A percentile compares a stretch with the other conserved stretches of the same genome.
Conservation (phyloP, 2,888 invertebrate species). For the Protophormia terraenovae region DNA sequence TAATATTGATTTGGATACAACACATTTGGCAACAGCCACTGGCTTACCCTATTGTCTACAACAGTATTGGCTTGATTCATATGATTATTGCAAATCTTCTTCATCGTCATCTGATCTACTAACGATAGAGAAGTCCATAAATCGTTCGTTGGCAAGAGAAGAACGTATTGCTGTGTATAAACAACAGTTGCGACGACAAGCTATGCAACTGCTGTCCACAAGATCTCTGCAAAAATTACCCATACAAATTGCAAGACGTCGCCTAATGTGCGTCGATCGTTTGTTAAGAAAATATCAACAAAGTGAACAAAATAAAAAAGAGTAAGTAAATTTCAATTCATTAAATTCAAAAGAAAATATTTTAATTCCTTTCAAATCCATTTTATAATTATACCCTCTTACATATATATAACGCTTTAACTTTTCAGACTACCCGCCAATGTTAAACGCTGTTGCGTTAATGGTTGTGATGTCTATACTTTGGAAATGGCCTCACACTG, state of each 20-base stretch:
- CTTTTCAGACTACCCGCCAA: slow-evolving; percentile 65
- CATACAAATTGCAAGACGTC: slow-evolving; percentile 74
- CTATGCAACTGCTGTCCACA: slow-evolving; percentile 78
- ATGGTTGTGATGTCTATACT: slow-evolving; percentile 75
- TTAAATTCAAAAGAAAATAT: too few species aligned
- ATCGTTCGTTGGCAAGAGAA: slow-evolving; percentile 74
- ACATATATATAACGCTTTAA: too few species aligned
- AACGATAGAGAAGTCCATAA: slow-evolving; percentile 44
- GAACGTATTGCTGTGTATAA: slow-evolving; percentile 79
- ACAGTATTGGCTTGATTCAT: slow-evolving; percentile 76
- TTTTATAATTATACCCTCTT: too few species aligned
- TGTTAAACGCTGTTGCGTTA: slow-evolving; percentile 76
- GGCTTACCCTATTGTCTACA: slow-evolving; percentile 76
- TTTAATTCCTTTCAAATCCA: too few species aligned
- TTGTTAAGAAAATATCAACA: slow-evolving; percentile 77
- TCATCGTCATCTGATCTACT: neutral
- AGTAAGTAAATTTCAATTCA: too few species aligned
- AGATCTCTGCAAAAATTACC: slow-evolving; percentile 76
- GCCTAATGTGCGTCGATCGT: slow-evolving; percentile 78
- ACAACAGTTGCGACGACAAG: slow-evolving; percentile 77
- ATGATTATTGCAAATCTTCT: slow-evolving; percentile 66
- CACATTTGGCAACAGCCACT: slow-evolving; percentile 55
- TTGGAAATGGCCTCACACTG: slow-evolving; percentile 87
- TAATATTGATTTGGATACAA: slow-evolving; percentile 61
- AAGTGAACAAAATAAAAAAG: slow-evolving; percentile 74